These are phyloP conservation scores for Eulithis testata DNA, from an alignment of 2,888 invertebrate species.

Conservation along the genomic window DNA sequence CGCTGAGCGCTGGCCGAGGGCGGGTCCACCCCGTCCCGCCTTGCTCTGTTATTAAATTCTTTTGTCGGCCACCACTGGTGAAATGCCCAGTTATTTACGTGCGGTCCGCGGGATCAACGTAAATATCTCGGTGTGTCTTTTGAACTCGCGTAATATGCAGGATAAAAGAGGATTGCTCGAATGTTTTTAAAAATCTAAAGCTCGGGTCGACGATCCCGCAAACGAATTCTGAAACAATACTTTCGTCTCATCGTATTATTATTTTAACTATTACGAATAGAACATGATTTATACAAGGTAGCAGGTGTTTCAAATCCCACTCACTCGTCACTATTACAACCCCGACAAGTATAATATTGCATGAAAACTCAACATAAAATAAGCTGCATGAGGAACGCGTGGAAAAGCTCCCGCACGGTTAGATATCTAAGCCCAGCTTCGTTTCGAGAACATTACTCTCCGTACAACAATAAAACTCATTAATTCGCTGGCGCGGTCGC, in stretches of 20 bases:
- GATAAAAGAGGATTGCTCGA: conserved; percentile 65
- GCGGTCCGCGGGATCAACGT: conserved; percentile 70
- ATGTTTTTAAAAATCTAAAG: conserved; percentile 45
- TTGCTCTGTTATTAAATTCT: conserved; percentile 79
- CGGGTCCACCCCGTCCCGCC: conserved; percentile 58
- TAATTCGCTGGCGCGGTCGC: conserved; percentile 78
- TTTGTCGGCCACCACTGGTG: conserved; percentile 68
- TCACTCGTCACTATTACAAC: conserved; percentile 40
- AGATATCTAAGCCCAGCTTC: conserved; percentile 69
- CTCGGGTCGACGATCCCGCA: conserved; percentile 11
- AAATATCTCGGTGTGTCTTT: conserved; percentile 70
- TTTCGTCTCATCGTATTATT: conserved; percentile 45
- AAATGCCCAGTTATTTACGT: conserved; percentile 75
- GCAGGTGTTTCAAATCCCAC: conserved; percentile 66
- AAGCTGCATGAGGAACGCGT: conserved; percentile 68
- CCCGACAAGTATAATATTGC: conserved; percentile 48
- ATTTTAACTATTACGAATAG: conserved; percentile 57
- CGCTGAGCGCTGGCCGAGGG: conserved; percentile 57
- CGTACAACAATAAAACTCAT: conserved; percentile 82
- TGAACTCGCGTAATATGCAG: conserved; percentile 62
- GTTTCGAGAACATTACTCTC: conserved; percentile 76
- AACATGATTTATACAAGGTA: conserved; percentile 49
- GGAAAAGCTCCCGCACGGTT: conserved; percentile 66
- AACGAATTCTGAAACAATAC: conserved; percentile 24
- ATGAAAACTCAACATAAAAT: conserved; percentile 61